phyloP scores from a whole-genome alignment of 1,140 invertebrate species.

The Orius insidiosus region DNA sequence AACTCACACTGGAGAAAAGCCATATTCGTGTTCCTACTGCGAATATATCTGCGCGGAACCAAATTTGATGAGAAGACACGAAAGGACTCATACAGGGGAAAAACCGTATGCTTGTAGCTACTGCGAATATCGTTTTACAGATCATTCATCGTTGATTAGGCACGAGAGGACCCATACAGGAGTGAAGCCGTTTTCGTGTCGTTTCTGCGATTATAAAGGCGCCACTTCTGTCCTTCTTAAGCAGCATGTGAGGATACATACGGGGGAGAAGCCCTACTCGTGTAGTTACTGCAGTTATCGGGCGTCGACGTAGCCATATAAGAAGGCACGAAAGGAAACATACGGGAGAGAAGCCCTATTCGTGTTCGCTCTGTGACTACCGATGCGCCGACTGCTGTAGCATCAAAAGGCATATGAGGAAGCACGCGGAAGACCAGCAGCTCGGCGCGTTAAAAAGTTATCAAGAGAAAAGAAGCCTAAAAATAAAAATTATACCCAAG shows the following conservation, averaged over 20 bases:
- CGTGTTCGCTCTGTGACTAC: constrained; percentile 28
- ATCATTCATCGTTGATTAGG: too few species aligned
- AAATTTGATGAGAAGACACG: constrained; percentile 34
- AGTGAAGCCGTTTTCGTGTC: constrained; percentile 35
- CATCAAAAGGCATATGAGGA: constrained; percentile 28
- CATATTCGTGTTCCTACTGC: constrained; percentile 30
- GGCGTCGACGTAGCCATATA: constrained; percentile 26
- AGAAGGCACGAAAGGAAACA: constrained; percentile 21
- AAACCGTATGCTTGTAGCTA: constrained; percentile 2
- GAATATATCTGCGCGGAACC: constrained; percentile 30
- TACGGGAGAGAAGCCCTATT: constrained; percentile 22
- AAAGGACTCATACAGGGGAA: constrained; percentile 28
- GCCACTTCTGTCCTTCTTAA: background rate
- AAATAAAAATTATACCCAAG: too few species aligned
- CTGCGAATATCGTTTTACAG: constrained; percentile 54
- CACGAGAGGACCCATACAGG: too few species aligned
- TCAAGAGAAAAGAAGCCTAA: too few species aligned
- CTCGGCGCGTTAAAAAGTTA: too few species aligned
- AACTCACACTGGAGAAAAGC: constrained; percentile 32
- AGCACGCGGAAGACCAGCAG: constrained; percentile 31
- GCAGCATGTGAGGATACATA: constrained; percentile 6
- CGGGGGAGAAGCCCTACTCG: constrained; percentile 32
- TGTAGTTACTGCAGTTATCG: constrained; percentile 32
- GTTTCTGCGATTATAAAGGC: background rate
- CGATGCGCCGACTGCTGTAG: constrained; percentile 27